These are phyloP conservation scores for Urocyon cinereoargenteus DNA, from an alignment of 2,797 vertebrate species.

Conservation along the genomic window DNA sequence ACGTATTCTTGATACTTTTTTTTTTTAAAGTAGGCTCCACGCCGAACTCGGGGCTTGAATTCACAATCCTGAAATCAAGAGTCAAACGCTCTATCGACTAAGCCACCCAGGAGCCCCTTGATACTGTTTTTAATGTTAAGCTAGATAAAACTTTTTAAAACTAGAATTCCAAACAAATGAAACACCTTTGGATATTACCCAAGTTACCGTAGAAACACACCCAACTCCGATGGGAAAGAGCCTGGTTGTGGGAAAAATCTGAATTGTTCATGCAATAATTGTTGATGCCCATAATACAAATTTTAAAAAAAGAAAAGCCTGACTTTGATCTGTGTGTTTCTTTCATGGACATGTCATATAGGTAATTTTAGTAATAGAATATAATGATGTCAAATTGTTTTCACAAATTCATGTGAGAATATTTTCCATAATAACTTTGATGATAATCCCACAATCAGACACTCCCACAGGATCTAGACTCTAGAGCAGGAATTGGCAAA, in stretches of 20 bases:
- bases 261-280: neutral
- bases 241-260: neutral
- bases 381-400: neutral
- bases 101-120: neutral
- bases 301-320: neutral
- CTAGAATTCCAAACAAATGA: conserved; percentile 25
- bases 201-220: neutral
- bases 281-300: neutral
- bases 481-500: neutral
- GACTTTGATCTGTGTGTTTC: neutral
- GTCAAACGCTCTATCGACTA: neutral
- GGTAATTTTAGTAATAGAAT: neutral
- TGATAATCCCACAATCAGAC: neutral
- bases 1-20: conserved; percentile 13
- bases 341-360: neutral
- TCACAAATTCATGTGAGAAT: neutral
- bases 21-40: neutral
- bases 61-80: neutral
- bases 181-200: neutral
- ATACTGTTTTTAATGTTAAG: conserved; percentile 16
- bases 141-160: neutral
- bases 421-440: neutral
- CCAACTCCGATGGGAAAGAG: neutral
- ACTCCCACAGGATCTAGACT: neutral
- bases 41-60: neutral